Conservation (phyloP, 2,113 vertebrate species). For the Rhynchopsitta pachyrhyncha region DNA sequence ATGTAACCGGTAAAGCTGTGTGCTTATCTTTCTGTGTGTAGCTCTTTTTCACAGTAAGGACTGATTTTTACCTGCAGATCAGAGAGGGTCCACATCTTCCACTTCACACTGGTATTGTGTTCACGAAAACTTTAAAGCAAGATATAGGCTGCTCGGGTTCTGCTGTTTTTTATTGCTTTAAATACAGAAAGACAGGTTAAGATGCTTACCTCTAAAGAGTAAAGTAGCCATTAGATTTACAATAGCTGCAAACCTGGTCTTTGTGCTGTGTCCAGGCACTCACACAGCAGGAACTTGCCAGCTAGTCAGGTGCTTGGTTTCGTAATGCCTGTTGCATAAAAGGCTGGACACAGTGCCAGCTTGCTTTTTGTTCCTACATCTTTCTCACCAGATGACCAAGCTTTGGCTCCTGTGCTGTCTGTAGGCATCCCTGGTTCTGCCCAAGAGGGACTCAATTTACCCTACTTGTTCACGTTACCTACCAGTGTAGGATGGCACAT, state of each 20-base stretch:
- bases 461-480: background rate
- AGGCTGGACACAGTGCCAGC: background rate
- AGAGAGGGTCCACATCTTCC: background rate
- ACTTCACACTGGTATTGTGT: background rate
- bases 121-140: background rate
- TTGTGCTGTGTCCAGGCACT: background rate
- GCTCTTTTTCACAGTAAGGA: background rate
- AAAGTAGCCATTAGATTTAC: background rate
- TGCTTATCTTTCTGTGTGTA: background rate
- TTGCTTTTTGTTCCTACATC: background rate
- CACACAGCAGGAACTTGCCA: background rate
- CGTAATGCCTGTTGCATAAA: background rate
- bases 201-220: background rate
- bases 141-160: background rate
- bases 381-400: background rate
- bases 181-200: background rate
- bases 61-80: background rate
- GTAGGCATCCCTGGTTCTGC: background rate
- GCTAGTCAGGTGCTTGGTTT: conserved; percentile 1
- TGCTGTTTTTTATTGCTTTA: background rate
- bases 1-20: background rate
- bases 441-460: background rate
- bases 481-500: background rate
- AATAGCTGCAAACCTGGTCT: background rate
- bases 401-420: background rate